Conservation (phyloP, 2,888 invertebrate species). For the Tridacna gigas region DNA sequence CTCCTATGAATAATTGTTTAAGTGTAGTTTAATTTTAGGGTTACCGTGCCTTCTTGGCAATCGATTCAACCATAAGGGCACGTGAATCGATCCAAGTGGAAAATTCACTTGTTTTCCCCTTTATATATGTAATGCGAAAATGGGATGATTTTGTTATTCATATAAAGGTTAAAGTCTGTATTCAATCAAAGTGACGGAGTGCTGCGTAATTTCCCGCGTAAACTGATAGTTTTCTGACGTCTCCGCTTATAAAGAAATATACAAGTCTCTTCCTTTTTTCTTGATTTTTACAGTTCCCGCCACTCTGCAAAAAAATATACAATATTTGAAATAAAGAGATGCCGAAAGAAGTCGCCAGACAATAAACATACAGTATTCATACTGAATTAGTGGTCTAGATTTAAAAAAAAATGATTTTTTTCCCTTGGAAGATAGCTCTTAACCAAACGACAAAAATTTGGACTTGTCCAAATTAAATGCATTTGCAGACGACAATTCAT, state of each 20-base stretch:
- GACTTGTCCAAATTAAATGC: too few relatives aligned
- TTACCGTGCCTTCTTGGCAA: conserved; percentile 41
- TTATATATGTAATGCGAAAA: conserved; percentile 13
- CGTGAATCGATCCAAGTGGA: conserved; percentile 3
- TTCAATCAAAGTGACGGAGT: conserved; percentile 21
- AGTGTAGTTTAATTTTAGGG: conserved; percentile 59
- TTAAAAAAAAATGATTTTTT: too few relatives aligned
- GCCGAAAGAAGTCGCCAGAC: too few relatives aligned
- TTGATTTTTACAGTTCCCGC: too few relatives aligned
- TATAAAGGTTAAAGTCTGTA: conserved; percentile 29
- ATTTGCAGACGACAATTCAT: too few relatives aligned
- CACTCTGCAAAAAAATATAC: too few relatives aligned
- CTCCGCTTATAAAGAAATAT: conserved; percentile 13
- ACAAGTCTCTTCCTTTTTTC: not conserved
- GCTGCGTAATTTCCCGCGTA: conserved; percentile 8
- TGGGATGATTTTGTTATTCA: conserved; percentile 18
- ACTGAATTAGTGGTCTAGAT: too few relatives aligned
- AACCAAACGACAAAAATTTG: too few relatives aligned
- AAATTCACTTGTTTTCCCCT: not conserved
- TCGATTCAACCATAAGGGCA: conserved; percentile 10
- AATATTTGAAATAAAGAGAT: too few relatives aligned
- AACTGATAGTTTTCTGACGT: conserved; percentile 29
- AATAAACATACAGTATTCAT: too few relatives aligned
- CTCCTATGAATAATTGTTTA: conserved; percentile 56
- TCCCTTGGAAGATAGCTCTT: too few relatives aligned